A percentile compares a stretch with the other conserved stretches of the same genome.
phyloP scores from a whole-genome alignment of 2,888 invertebrate species.

The Aelia acuminata region DNA sequence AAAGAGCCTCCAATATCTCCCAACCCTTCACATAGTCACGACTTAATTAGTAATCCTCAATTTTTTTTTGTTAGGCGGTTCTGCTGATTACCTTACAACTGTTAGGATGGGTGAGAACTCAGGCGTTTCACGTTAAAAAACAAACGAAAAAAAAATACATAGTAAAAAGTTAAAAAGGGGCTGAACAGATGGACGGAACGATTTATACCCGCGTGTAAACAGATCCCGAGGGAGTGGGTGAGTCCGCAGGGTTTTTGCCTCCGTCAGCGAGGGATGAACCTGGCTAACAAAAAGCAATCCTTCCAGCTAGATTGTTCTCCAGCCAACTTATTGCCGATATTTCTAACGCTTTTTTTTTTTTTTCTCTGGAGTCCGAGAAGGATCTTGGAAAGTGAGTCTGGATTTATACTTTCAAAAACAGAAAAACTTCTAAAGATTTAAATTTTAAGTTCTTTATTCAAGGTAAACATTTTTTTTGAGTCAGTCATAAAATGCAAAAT shows the following conservation, averaged over 20 bases:
- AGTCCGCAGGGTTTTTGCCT: not conserved
- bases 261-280: conserved; percentile 10
- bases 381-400: not conserved
- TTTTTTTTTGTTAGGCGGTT: not conserved
- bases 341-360: not conserved
- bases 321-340: not conserved
- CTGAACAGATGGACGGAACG: not conserved
- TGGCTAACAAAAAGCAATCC: not conserved
- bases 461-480: too few species aligned
- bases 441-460: too few species aligned
- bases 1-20: too few species aligned
- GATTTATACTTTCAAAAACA: too few species aligned
- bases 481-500: too few species aligned
- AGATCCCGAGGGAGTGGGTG: not conserved
- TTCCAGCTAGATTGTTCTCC: not conserved
- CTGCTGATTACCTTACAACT: not conserved
- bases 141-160: not conserved
- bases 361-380: not conserved
- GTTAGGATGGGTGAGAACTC: not conserved
- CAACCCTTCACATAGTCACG: not conserved
- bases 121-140: not conserved
- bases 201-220: conserved; percentile 20
- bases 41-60: not conserved
- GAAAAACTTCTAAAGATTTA: too few species aligned
- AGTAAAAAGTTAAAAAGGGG: conserved; percentile 26